Evolutionary conservation across 2,888 invertebrate species (phyloP).

Genomic region (Mamestra brassicae): DNA sequence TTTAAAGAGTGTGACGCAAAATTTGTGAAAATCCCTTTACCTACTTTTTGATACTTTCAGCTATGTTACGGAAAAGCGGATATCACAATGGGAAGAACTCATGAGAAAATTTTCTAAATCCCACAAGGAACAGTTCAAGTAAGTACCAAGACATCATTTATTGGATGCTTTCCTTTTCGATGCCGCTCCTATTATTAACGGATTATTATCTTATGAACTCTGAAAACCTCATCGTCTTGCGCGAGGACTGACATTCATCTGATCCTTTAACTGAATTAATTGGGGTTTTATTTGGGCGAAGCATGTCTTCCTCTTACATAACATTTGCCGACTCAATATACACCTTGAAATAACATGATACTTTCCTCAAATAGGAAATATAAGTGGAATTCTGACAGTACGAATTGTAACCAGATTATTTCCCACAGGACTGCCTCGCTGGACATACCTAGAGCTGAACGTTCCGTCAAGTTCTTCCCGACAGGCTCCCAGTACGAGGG

Average conservation of each 20-base stretch:
- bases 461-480: conserved; percentile 82
- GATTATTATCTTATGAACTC: too few species aligned
- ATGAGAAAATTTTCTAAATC: conserved; percentile 85
- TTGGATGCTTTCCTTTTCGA: neutral
- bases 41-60: conserved; percentile 50
- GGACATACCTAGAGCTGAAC: conserved; percentile 79
- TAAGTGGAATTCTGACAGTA: neutral
- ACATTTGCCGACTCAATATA: too few species aligned
- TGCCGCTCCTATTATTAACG: neutral
- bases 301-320: too few species aligned
- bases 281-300: too few species aligned
- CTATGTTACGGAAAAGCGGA: conserved; percentile 71
- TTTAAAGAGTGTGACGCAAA: too few species aligned
- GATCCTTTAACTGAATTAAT: too few species aligned
- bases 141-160: conserved; percentile 53
- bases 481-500: conserved; percentile 92
- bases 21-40: too few species aligned
- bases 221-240: too few species aligned
- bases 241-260: too few species aligned
- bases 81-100: conserved; percentile 83
- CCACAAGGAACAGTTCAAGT: conserved; percentile 83
- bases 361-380: too few species aligned
- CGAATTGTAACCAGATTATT: neutral
- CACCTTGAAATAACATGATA: too few species aligned
- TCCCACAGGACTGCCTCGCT: conserved; percentile 73